phyloP scores from a whole-genome alignment of 2,113 vertebrate genomes.

The Talpa occidentalis region DNA sequence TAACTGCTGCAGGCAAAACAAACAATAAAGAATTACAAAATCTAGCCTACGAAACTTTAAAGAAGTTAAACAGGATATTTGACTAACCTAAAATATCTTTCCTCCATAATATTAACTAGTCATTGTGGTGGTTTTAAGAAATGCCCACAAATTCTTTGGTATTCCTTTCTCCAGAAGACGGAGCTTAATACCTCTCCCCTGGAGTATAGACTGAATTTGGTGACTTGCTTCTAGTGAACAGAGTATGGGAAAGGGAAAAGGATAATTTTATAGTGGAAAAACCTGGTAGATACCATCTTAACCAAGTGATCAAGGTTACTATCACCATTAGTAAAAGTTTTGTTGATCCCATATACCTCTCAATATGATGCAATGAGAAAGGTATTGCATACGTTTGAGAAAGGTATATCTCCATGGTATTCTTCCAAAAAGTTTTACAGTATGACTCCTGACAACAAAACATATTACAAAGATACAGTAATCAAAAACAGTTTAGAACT shows the following conservation, averaged over 20 bases:
- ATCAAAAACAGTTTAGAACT: not conserved
- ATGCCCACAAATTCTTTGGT: not conserved
- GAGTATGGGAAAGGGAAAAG: not conserved
- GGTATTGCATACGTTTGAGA: too few relatives aligned
- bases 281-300: not conserved
- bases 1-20: not conserved
- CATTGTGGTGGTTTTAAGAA: not conserved
- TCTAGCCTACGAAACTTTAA: not conserved
- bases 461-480: not conserved
- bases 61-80: not conserved
- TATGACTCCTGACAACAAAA: not conserved
- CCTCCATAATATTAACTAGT: not conserved
- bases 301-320: not conserved
- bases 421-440: not conserved
- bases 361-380: not conserved
- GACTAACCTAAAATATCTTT: constrained; percentile 11
- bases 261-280: not conserved
- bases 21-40: not conserved
- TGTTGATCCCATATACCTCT: not conserved
- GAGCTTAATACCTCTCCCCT: not conserved
- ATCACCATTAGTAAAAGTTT: not conserved
- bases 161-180: not conserved
- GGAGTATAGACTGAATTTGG: not conserved
- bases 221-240: not conserved
- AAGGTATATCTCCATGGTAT: not conserved